These are phyloP conservation scores for Melipona beecheii DNA, from an alignment of 2,888 invertebrate species.

Conservation along the genomic window DNA sequence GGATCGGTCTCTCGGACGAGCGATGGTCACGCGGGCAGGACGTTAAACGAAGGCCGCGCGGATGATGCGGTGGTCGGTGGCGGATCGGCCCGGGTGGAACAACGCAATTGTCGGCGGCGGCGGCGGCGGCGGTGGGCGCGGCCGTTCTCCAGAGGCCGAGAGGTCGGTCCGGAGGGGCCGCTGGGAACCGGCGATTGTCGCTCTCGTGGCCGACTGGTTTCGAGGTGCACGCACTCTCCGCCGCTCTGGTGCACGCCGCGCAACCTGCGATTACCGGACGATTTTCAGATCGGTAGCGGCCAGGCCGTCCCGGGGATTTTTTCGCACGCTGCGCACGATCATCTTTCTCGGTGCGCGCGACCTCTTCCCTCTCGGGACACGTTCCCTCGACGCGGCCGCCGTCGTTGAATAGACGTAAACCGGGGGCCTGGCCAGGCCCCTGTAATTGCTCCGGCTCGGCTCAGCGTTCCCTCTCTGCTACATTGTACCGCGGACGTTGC, in stretches of 20 bases:
- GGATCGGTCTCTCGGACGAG: not conserved
- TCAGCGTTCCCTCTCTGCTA: conserved; percentile 16
- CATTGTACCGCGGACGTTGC: conserved; percentile 35
- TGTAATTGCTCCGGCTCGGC: conserved; percentile 34
- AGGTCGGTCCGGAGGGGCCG: conserved; percentile 76
- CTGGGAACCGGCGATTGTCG: conserved; percentile 80
- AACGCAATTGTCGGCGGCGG: conserved; percentile 70
- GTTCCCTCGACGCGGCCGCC: conserved; percentile 28
- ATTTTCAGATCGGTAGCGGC: conserved; percentile 74
- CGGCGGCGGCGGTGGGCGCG: conserved; percentile 76
- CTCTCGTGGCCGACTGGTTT: conserved; percentile 69
- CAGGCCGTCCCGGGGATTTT: conserved; percentile 62
- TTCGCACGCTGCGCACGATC: conserved; percentile 70
- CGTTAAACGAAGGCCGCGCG: conserved; percentile 55
- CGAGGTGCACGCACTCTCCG: conserved; percentile 72
- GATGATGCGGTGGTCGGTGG: conserved; percentile 36
- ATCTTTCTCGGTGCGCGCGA: conserved; percentile 27
- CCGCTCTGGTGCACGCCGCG: conserved; percentile 51
- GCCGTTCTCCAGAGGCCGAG: conserved; percentile 77
- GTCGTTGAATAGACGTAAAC: conserved; percentile 52
- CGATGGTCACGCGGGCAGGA: conserved; percentile 32
- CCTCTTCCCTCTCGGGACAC: conserved; percentile 52
- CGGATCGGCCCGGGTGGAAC: conserved; percentile 55
- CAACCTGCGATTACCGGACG: conserved; percentile 72
- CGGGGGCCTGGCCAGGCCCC: conserved; percentile 13